phyloP scores from a whole-genome alignment of 1,140 invertebrate species.

The Trachelipus rathkii region DNA sequence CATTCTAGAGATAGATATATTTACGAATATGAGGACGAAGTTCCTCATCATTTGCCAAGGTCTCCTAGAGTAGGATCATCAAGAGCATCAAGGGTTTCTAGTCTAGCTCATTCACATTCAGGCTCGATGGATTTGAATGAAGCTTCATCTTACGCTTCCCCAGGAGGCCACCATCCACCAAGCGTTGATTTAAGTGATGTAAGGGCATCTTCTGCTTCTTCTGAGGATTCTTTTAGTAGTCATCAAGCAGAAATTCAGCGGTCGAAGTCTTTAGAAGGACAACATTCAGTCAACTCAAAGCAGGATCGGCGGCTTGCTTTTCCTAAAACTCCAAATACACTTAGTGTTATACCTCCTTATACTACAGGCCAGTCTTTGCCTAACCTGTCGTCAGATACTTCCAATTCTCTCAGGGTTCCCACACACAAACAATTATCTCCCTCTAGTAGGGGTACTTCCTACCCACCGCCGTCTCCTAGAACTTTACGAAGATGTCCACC shows the following conservation, averaged over 20 bases:
- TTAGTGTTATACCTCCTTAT: constrained; percentile 46
- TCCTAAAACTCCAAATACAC: constrained; percentile 46
- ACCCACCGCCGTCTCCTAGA: constrained; percentile 70
- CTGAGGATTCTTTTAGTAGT: constrained; percentile 40
- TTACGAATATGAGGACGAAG: constrained; percentile 49
- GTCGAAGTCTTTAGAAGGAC: constrained; percentile 32
- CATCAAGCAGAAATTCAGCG: constrained; percentile 31
- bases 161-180: constrained; percentile 34
- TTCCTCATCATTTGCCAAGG: constrained; percentile 36
- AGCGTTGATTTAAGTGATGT: constrained; percentile 42
- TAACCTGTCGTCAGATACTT: constrained; percentile 60
- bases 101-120: constrained; percentile 49
- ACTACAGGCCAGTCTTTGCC: constrained; percentile 68
- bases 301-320: constrained; percentile 46
- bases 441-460: constrained; percentile 61
- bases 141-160: constrained; percentile 31
- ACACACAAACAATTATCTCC: constrained; percentile 44
- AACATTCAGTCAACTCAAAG: constrained; percentile 26
- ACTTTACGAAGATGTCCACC: constrained; percentile 64
- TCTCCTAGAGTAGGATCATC: constrained; percentile 46
- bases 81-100: constrained; percentile 49
- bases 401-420: constrained; percentile 51
- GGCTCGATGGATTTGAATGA: constrained; percentile 50
- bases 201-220: constrained; percentile 42
- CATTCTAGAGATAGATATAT: constrained; percentile 45